Conservation (phyloP, 2,797 vertebrate species). For the Mormyrops attenuatus region DNA sequence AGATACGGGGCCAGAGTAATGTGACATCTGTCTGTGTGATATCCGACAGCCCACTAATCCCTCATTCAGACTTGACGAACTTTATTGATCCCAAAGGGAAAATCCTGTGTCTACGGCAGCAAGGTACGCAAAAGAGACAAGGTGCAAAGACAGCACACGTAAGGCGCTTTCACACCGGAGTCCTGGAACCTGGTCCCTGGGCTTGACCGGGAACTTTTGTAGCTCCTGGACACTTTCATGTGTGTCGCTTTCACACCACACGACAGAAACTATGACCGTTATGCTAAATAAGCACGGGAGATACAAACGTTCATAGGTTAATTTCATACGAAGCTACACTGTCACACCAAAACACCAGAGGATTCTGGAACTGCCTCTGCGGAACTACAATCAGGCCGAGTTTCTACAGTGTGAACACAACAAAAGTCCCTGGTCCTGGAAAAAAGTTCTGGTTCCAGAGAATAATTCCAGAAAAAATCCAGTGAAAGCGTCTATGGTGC, state of each 20-base stretch:
- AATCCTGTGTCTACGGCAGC: neutral
- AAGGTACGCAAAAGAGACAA: neutral
- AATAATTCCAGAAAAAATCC: neutral
- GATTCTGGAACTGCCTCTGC: neutral
- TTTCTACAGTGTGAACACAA: neutral
- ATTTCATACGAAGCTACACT: no score
- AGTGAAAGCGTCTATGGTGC: neutral
- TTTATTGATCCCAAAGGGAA: neutral
- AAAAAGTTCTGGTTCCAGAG: neutral
- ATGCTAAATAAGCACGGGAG: no score
- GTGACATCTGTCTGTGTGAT: neutral
- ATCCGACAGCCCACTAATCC: neutral
- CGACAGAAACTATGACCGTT: no score
- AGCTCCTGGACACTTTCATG: no score
- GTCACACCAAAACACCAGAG: neutral
- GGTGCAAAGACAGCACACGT: neutral
- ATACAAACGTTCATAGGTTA: no score
- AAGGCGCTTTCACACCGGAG: neutral
- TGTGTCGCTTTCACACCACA: no score
- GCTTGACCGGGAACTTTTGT: no score
- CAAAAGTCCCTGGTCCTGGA: neutral
- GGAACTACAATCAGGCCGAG: neutral
- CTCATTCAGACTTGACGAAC: neutral
- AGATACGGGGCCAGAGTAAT: neutral
- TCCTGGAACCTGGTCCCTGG: neutral